These are phyloP conservation scores for Scaptomyza tumidula DNA, from an alignment of 2,888 invertebrate genomes.

Conservation along the genomic window DNA sequence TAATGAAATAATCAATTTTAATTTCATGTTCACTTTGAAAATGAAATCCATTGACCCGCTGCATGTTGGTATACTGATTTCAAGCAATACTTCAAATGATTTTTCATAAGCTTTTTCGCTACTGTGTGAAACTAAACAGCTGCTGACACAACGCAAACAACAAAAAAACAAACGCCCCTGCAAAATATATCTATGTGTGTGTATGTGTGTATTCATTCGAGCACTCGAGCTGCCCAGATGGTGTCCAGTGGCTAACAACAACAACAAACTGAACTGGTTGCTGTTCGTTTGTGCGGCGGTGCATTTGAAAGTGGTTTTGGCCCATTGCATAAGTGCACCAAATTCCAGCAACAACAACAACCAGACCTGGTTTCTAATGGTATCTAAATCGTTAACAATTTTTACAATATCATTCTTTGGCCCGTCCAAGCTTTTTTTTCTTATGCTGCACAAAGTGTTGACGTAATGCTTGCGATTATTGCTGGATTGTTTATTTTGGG, in stretches of 20 bases:
- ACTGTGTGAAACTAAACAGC: constrained; percentile 32
- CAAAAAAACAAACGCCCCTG: constrained; percentile 47
- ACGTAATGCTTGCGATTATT: constrained; percentile 68
- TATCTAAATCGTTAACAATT: constrained; percentile 62
- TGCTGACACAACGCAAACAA: constrained; percentile 21
- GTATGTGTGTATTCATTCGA: not conserved
- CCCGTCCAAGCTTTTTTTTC: constrained; percentile 13
- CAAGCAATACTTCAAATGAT: constrained; percentile 12
- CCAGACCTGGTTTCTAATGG: constrained; percentile 59
- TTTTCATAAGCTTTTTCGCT: not conserved
- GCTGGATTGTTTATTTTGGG: constrained; percentile 44
- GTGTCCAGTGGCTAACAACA: constrained; percentile 37
- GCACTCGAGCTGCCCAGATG: constrained; percentile 22
- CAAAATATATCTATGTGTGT: constrained; percentile 21
- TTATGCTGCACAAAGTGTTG: constrained; percentile 49
- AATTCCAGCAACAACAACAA: constrained; percentile 61
- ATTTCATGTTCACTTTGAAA: no score
- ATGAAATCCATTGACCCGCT: not conserved
- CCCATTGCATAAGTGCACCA: constrained; percentile 76
- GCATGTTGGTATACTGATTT: constrained; percentile 4
- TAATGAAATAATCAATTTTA: no score
- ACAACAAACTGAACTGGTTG: constrained; percentile 57
- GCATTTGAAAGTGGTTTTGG: constrained; percentile 81
- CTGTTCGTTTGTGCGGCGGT: constrained; percentile 40
- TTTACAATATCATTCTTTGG: constrained; percentile 72